Evolutionary conservation across 2,797 vertebrate species (phyloP).

Genomic region (Sebastes reedi): DNA sequence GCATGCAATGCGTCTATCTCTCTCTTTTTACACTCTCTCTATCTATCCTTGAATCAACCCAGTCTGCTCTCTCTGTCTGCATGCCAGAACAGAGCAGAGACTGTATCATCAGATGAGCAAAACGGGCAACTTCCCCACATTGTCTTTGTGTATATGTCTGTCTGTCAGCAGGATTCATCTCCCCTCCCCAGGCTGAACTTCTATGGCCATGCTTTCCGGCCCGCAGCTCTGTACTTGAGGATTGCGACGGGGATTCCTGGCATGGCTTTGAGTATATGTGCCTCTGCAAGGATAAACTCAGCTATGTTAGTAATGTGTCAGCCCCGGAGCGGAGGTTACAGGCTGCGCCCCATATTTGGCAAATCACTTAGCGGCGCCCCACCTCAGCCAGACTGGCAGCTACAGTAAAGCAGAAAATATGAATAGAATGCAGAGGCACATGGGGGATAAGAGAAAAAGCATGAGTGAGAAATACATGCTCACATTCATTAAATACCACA

Average conservation of each 20-base stretch:
- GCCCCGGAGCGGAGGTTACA: constrained; percentile 57
- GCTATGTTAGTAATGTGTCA: constrained; percentile 78
- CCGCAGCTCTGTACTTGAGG: constrained; percentile 28
- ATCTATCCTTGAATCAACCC: constrained; percentile 54
- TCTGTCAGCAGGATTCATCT: constrained; percentile 8
- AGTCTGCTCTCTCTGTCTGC: constrained; percentile 41
- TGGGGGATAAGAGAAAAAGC: not conserved
- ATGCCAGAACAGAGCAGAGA: constrained; percentile 15
- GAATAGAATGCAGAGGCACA: constrained; percentile 58
- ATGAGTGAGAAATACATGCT: constrained; percentile 14
- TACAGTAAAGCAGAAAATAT: constrained; percentile 69
- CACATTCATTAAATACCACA: constrained; percentile 50
- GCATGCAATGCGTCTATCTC: constrained; percentile 19
- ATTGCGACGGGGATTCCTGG: constrained; percentile 66
- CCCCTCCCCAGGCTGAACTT: constrained; percentile 26
- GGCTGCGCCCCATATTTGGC: constrained; percentile 75
- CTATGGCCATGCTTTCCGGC: constrained; percentile 48
- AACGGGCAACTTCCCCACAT: constrained; percentile 20
- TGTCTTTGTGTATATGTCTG: constrained; percentile 28
- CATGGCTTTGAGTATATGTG: constrained; percentile 71
- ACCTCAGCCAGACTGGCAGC: constrained; percentile 60
- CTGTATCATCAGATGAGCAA: constrained; percentile 6
- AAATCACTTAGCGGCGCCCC: constrained; percentile 67
- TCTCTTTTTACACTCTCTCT: constrained; percentile 23
- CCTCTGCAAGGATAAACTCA: constrained; percentile 74